Evolutionary conservation across 1,140 invertebrate genomes (phyloP), one percentile per base, ranked within the genome.

Genomic region (Drosophila murphyi): DNA sequence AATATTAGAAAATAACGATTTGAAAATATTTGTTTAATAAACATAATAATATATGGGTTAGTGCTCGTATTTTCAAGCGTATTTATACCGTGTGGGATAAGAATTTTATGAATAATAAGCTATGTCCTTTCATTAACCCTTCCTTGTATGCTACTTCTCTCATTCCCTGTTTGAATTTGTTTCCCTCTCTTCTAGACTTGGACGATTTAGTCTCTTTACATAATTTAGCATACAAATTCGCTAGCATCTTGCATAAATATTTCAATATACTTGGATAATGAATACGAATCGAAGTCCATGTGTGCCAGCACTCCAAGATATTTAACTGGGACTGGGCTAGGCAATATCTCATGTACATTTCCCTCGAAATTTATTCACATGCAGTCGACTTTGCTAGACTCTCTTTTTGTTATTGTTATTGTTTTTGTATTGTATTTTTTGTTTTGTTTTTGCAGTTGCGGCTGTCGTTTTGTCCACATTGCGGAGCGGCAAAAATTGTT

Each of bases 281-380:
- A 56, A 35, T 32, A 32, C 20, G 6, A 50, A 50, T 28, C 5
- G 2, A 47, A 41, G 10, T 39, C 28, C 67, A 37, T 47, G 8
- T 52, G 29, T 32, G 5, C 52, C 37, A 57, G 28, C 10, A 71
- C 32, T 31, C 12, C 7, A 28, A 20, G 7, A 35, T 7, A 12
- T 29, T 35, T 6, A 37, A 45, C 35, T 52, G 31, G 5, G 31
- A 52, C 5, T 43, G 37, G 32, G 12, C 75, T 67, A 70, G 78
- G 83, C 72, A 69, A 87, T 87, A 88, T 88, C 79, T 88, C 82
- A 88, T 82, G 80, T 80, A 82, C 72, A 74, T 74, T 87, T 80
- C 69, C 80, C 77, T 57, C 47, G 37, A 82, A 80, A 87, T 88
- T 88, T 88, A 87, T 87, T 80, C 82, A 87, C 80, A 82, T 80